phyloP scores from a whole-genome alignment of 2,888 invertebrate genomes.

The Sesia bembeciformis region DNA sequence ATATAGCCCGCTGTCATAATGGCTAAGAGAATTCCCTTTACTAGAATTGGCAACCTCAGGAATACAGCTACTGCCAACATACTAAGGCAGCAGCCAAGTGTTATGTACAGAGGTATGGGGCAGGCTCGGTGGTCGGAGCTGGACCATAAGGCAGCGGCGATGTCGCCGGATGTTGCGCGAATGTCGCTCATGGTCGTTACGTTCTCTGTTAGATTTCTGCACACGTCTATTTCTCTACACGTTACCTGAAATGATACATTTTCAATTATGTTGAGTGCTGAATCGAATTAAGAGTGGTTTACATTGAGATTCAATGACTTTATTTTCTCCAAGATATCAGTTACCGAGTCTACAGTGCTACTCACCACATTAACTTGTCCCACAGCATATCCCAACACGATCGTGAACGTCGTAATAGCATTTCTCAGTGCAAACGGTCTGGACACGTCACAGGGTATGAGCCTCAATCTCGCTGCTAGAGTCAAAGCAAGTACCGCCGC shows the following conservation, averaged over 20 bases:
- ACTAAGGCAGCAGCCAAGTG: constrained; percentile 87
- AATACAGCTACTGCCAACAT: constrained; percentile 91
- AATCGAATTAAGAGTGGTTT: too few species aligned
- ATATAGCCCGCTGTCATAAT: constrained; percentile 87
- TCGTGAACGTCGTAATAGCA: constrained; percentile 90
- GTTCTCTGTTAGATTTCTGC: constrained; percentile 56
- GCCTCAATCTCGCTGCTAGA: constrained; percentile 86
- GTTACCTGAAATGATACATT: constrained; percentile 41
- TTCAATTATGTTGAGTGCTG: too few species aligned
- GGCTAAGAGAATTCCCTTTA: constrained; percentile 84
- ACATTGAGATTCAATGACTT: too few species aligned
- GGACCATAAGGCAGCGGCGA: constrained; percentile 50
- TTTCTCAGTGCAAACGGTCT: constrained; percentile 87
- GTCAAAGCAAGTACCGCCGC: constrained; percentile 89
- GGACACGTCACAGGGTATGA: constrained; percentile 90
- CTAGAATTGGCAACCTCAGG: constrained; percentile 84
- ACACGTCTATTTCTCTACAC: constrained; percentile 54
- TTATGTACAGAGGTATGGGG: constrained; percentile 90
- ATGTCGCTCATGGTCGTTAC: constrained; percentile 69
- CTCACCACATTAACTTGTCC: constrained; percentile 95
- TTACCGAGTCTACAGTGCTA: constrained; percentile 15
- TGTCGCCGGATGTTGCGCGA: constrained; percentile 38
- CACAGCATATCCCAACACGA: constrained; percentile 89
- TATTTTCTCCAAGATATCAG: too few species aligned
- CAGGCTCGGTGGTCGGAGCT: constrained; percentile 83